A percentile compares a stretch with the other conserved stretches of the same genome.
Evolutionary conservation across 2,888 invertebrate species (phyloP).

Genomic region (Carcina quercana): DNA sequence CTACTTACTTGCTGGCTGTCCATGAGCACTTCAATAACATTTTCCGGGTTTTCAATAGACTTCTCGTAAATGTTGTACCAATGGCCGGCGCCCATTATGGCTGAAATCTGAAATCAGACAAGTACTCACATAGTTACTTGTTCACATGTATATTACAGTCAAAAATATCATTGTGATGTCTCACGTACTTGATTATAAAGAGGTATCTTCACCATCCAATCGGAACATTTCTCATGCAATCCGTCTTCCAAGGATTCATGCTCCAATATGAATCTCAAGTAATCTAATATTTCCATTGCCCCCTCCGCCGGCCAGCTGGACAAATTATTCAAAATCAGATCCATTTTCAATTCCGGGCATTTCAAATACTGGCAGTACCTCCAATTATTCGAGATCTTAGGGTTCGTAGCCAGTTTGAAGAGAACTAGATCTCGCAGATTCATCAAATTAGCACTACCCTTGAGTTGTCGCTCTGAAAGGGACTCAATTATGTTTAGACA

Average conservation of each 20-base stretch:
- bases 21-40: slow-evolving; percentile 69
- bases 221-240: slow-evolving; percentile 58
- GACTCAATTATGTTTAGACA: slow-evolving; percentile 72
- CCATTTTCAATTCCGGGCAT: slow-evolving; percentile 62
- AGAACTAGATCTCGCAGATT: slow-evolving; percentile 75
- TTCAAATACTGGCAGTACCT: slow-evolving; percentile 69
- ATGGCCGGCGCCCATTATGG: slow-evolving; percentile 67
- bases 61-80: slow-evolving; percentile 77
- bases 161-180: too few species aligned
- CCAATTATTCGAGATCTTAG: slow-evolving; percentile 58
- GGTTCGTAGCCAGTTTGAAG: slow-evolving; percentile 72
- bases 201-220: slow-evolving; percentile 76
- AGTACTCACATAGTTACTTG: too few species aligned
- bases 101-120: slow-evolving; percentile 59
- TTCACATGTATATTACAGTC: background rate
- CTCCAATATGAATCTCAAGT: slow-evolving; percentile 57
- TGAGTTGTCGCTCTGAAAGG: slow-evolving; percentile 72
- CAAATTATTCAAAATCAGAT: slow-evolving; percentile 70
- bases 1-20: slow-evolving; percentile 67
- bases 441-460: slow-evolving; percentile 65
- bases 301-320: slow-evolving; percentile 73
- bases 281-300: slow-evolving; percentile 65
- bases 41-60: slow-evolving; percentile 68
- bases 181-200: slow-evolving; percentile 75
- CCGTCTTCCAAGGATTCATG: slow-evolving; percentile 56